Conservation (phyloP, 2,113 vertebrate genomes). For the Triplophysa rosa region DNA sequence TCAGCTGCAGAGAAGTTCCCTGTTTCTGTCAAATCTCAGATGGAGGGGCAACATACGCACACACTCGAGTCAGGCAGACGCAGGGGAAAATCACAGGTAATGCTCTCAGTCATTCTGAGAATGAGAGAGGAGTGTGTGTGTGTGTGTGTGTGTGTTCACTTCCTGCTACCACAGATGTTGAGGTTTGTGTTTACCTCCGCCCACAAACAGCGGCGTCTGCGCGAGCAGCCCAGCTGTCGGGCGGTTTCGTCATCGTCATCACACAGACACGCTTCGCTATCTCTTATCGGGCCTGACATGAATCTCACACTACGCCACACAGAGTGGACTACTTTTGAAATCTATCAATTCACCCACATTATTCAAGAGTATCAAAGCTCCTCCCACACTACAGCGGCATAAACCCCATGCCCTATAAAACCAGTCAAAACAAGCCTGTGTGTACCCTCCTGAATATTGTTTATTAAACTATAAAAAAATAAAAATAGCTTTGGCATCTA, state of each 20-base stretch:
- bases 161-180: constrained; percentile 58
- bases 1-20: constrained; percentile 47
- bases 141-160: constrained; percentile 63
- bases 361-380: neutral
- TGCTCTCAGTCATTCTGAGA: constrained; percentile 81
- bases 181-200: constrained; percentile 62
- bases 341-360: neutral
- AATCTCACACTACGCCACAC: neutral
- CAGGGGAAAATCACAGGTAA: constrained; percentile 69
- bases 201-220: constrained; percentile 28
- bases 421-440: neutral
- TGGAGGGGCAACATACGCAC: neutral
- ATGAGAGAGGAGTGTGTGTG: constrained; percentile 59
- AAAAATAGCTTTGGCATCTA: no score
- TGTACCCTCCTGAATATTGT: no score
- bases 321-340: constrained; percentile 8
- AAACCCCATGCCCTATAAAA: neutral
- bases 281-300: neutral
- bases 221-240: constrained; percentile 46
- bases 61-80: neutral
- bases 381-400: neutral
- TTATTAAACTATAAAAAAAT: no score
- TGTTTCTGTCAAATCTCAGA: constrained; percentile 13
- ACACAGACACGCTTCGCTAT: constrained; percentile 10
- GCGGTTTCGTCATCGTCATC: constrained; percentile 42